Percentiles rank a stretch among this genome's conserved stretches.
These are phyloP conservation scores for Cyprinodon tularosa DNA, from an alignment of 2,113 vertebrate species.

Conservation along the genomic window DNA sequence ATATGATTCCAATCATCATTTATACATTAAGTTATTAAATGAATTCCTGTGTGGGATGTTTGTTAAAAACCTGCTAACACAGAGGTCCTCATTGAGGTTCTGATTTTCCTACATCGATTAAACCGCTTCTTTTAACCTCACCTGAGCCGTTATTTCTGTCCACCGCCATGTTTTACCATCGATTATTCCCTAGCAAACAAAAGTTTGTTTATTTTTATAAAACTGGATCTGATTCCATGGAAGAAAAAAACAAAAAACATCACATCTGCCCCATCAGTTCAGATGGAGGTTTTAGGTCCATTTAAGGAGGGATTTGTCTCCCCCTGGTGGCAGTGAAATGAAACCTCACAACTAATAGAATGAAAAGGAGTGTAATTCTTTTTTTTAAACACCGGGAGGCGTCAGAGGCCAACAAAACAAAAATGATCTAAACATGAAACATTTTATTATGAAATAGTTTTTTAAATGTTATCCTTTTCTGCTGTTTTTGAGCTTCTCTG, in stretches of 20 bases:
- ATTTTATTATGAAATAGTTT: too few relatives aligned
- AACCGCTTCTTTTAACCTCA: background rate
- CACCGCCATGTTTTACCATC: background rate
- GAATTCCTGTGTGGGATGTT: slow-evolving; percentile 41
- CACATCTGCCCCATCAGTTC: too few relatives aligned
- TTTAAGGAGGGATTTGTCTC: background rate
- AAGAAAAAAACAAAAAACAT: too few relatives aligned
- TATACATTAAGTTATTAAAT: background rate
- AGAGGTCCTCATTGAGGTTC: slow-evolving; percentile 60
- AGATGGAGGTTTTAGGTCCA: too few relatives aligned
- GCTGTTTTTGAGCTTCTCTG: too few relatives aligned
- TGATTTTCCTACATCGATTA: slow-evolving; percentile 17
- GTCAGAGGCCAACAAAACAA: slow-evolving; percentile 1
- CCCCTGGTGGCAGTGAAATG: background rate
- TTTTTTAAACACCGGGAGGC: slow-evolving; percentile 24
- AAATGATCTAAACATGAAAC: too few relatives aligned
- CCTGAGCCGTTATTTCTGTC: background rate
- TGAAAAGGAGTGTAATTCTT: background rate
- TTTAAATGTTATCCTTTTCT: too few relatives aligned
- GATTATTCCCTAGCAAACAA: too few relatives aligned
- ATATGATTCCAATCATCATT: background rate
- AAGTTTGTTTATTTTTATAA: too few relatives aligned
- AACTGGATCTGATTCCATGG: too few relatives aligned
- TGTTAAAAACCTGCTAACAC: background rate
- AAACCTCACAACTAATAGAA: background rate